Evolutionary conservation across 2,888 invertebrate genomes (phyloP).

Genomic region (Panopea generosa): DNA sequence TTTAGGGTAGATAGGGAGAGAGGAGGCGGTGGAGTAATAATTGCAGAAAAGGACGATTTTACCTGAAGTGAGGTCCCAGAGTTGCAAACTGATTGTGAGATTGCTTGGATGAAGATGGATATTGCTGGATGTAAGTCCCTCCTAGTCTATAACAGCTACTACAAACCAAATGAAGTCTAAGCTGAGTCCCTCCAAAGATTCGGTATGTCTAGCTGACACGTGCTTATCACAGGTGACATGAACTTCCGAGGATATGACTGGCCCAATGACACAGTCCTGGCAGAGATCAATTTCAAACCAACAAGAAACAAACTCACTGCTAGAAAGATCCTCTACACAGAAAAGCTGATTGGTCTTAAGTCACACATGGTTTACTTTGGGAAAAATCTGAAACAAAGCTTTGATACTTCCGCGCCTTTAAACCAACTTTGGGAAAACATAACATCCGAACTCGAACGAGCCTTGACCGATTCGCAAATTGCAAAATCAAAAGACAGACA

Average conservation of each 20-base stretch:
- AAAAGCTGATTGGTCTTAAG: slow-evolving; percentile 2
- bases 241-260: slow-evolving; percentile 24
- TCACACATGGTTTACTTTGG: not conserved
- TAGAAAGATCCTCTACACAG: slow-evolving; percentile 15
- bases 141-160: slow-evolving; percentile 10
- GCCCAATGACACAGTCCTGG: slow-evolving; percentile 4
- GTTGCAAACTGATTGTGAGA: too few species aligned
- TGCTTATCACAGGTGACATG: slow-evolving; percentile 21
- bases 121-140: too few species aligned
- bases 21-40: too few species aligned
- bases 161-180: slow-evolving; percentile 18
- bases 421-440: too few species aligned
- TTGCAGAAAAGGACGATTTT: too few species aligned
- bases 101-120: too few species aligned
- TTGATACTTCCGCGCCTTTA: not conserved
- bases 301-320: slow-evolving; percentile 13
- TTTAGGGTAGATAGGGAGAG: too few species aligned
- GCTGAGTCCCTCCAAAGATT: not conserved
- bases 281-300: not conserved
- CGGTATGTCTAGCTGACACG: slow-evolving; percentile 6
- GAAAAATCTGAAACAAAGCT: not conserved
- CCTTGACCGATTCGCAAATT: too few species aligned
- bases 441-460: too few species aligned
- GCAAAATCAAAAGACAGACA: too few species aligned
- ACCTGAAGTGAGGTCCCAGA: too few species aligned